Conservation (phyloP, 2,888 invertebrate genomes). For the Deilephila porcellus region DNA sequence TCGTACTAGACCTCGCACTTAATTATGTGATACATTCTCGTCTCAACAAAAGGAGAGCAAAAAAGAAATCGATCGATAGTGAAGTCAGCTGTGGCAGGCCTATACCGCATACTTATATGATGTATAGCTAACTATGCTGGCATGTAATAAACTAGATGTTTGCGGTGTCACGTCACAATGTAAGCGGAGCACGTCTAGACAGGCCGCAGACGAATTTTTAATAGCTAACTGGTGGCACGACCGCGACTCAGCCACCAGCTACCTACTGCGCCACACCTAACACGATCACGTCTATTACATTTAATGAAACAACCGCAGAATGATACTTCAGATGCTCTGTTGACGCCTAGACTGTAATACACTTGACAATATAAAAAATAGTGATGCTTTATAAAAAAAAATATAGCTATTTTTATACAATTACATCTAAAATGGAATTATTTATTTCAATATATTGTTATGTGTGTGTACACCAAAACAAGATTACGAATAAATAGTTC, state of each 20-base stretch:
- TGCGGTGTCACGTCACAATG: slow-evolving; percentile 63
- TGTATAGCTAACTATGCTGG: slow-evolving; percentile 13
- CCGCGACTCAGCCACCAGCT: slow-evolving; percentile 18
- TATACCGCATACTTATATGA: not conserved
- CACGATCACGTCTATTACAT: slow-evolving; percentile 1
- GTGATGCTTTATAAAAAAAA: too few species aligned
- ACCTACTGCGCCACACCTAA: slow-evolving; percentile 17
- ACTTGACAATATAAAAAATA: too few species aligned
- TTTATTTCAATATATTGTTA: too few species aligned
- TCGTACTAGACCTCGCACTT: too few species aligned
- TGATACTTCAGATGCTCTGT: not conserved
- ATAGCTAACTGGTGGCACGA: slow-evolving; percentile 40
- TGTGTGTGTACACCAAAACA: too few species aligned
- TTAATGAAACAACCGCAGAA: not conserved
- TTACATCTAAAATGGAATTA: too few species aligned
- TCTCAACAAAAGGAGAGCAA: not conserved
- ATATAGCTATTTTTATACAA: too few species aligned
- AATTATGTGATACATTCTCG: not conserved
- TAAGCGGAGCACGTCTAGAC: slow-evolving; percentile 75
- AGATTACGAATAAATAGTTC: too few species aligned
- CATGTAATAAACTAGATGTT: slow-evolving; percentile 55
- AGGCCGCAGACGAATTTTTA: slow-evolving; percentile 78
- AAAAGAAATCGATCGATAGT: not conserved
- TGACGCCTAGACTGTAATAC: too few species aligned
- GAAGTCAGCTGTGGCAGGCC: not conserved